Evolutionary conservation across 2,113 vertebrate species (phyloP).

Genomic region (Psephotus haematonotus): DNA sequence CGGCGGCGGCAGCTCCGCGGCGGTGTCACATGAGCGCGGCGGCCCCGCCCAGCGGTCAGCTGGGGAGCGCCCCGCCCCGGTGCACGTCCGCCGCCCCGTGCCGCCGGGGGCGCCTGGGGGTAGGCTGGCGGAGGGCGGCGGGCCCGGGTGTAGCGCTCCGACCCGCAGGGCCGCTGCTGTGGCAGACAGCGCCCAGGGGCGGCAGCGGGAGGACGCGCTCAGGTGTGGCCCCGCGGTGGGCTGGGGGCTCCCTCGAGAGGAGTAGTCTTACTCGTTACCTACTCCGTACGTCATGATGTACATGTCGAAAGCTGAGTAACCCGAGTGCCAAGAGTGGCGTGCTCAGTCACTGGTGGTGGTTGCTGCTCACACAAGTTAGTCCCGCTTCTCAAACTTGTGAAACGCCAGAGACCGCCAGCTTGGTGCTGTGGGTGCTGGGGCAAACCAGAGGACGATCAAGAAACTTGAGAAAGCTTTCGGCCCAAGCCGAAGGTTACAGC

Average conservation of each 20-base stretch:
- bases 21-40: conserved; percentile 27
- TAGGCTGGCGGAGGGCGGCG: rapidly evolving
- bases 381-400: background rate
- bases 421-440: background rate
- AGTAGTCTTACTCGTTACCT: background rate
- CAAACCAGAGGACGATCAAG: background rate
- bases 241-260: too few relatives aligned
- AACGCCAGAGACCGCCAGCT: background rate
- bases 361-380: rapidly evolving
- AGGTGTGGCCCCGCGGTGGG: rapidly evolving
- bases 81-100: background rate
- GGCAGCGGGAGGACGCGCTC: background rate
- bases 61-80: background rate
- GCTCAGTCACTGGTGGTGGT: background rate
- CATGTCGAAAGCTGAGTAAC: background rate
- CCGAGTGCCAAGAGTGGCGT: background rate
- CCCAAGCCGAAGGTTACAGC: background rate
- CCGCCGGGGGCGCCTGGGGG: background rate
- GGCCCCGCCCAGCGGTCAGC: background rate
- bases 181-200: background rate
- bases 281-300: rapidly evolving
- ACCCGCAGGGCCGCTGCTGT: background rate
- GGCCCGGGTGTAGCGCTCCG: too few relatives aligned
- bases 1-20: rapidly evolving
- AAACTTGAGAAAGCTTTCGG: rapidly evolving